phyloP scores from a whole-genome alignment of 2,797 vertebrate species.

The Arremon aurantiirostris region DNA sequence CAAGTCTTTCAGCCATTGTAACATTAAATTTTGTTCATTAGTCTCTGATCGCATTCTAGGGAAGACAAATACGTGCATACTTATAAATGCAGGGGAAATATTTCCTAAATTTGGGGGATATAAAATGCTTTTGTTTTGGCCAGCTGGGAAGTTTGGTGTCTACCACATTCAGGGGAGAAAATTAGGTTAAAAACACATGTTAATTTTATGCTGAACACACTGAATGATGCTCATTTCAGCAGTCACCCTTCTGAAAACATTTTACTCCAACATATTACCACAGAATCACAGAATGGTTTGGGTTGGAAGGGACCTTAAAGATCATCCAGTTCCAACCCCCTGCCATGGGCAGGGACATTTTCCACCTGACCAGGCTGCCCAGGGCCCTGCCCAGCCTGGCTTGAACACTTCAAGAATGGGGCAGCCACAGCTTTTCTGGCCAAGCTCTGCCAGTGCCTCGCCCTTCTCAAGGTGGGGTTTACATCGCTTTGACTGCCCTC shows the following conservation, averaged over 20 bases:
- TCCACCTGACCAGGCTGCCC: not conserved
- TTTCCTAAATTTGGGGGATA: not conserved
- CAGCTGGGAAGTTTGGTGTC: not conserved
- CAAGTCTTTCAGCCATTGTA: not conserved
- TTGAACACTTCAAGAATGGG: not conserved
- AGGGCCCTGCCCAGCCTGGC: not conserved
- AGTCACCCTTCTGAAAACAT: not conserved
- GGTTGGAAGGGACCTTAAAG: not conserved
- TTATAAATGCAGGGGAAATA: not conserved
- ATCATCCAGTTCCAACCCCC: not conserved
- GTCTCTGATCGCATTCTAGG: not conserved
- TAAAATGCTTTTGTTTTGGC: not conserved
- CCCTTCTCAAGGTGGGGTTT: not conserved
- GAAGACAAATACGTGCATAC: not conserved
- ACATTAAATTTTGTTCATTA: not conserved
- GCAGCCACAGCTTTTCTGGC: not conserved
- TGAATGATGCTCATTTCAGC: not conserved
- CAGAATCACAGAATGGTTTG: not conserved
- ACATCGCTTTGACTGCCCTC: rapidly evolving
- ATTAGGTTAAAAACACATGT: not conserved
- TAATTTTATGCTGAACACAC: not conserved
- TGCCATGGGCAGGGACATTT: not conserved
- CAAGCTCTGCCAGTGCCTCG: not conserved
- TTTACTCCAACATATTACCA: not conserved
- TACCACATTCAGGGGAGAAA: not conserved